Conservation (phyloP, 1,140 invertebrate genomes). For the Marisa cornuarietis region DNA sequence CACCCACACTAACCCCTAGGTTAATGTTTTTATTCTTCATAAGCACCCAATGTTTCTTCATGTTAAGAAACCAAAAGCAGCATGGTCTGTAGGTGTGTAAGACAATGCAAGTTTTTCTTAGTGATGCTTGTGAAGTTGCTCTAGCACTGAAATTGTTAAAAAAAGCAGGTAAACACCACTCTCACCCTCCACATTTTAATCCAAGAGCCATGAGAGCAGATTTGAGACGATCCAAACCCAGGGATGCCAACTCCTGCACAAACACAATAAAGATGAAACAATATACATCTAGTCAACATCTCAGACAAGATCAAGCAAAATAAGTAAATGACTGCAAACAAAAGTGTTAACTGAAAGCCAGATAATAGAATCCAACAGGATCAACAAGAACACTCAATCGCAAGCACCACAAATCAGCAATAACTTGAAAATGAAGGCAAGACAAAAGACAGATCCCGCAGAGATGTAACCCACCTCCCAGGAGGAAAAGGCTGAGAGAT, state of each 20-base stretch:
- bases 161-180: no score
- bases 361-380: not conserved
- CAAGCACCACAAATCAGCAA: not conserved
- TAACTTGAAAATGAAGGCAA: not conserved
- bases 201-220: conserved; percentile 97
- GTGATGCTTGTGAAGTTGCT: no score
- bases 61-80: no score
- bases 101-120: no score
- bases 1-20: no score
- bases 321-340: not conserved
- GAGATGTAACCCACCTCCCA: conserved; percentile 74
- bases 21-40: no score
- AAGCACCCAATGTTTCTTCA: no score
- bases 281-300: not conserved
- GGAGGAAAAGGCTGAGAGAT: conserved; percentile 93
- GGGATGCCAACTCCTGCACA: conserved; percentile 84
- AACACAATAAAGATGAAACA: not conserved
- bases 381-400: not conserved
- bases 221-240: conserved; percentile 96
- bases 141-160: no score
- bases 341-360: not conserved
- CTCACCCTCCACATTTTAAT: conserved; percentile 95
- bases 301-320: not conserved
- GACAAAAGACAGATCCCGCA: not conserved
- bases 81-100: no score